Evolutionary conservation across 2,113 vertebrate species (phyloP), one percentile per base, ranked within the genome.

Genomic region (Andinoacara biseriatus): DNA sequence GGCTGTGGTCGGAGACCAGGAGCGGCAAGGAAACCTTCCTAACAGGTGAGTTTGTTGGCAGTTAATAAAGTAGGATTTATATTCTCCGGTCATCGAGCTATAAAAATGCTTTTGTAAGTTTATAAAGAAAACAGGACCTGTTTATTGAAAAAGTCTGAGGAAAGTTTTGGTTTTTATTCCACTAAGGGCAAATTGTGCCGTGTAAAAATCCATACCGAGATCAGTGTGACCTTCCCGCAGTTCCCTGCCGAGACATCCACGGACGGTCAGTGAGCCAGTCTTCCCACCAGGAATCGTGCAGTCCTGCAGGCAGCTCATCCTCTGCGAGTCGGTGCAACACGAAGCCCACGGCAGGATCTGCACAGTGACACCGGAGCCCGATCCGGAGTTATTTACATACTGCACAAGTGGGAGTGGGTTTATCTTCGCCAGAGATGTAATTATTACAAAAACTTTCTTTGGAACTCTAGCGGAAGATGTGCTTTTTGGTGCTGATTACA

Each of bases 11-110:
- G 85, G 91, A 94, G 69, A 89, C 81, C 52, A 87, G 81, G 80
- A 84, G 72, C 18, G 87, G 87, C 29, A 93, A 78, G 40, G 86
- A 90, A 69, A 87, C 83, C 4, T 93, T 95, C n/a, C 89, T 96
- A 63, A 90, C 76, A 26, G 95, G 95, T 96, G 89, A 93, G 94
- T 90, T 31, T 5, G 38, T 0, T 7, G 10, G 4, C 40, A 1
- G 22, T 14, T 69, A n/a, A 40, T 33, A 18, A 26, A 35, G 17
- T 24, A 13, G n/a, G 56, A 26, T 72, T 17, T 18, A 6, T 17
- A 52, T 18, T 52, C 46, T 52, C 15, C 15, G 2, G 15, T 13
- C 4, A 4, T 5, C 3, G 3, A 14, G 40, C 40, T 14, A 43
- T 5, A 46, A 43, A 43, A 14, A 43, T 5, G 15, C 24, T 20